Evolutionary conservation across 2,888 invertebrate species (phyloP), one percentile per base, ranked within the genome.

Genomic region (Hydraecia micacea): DNA sequence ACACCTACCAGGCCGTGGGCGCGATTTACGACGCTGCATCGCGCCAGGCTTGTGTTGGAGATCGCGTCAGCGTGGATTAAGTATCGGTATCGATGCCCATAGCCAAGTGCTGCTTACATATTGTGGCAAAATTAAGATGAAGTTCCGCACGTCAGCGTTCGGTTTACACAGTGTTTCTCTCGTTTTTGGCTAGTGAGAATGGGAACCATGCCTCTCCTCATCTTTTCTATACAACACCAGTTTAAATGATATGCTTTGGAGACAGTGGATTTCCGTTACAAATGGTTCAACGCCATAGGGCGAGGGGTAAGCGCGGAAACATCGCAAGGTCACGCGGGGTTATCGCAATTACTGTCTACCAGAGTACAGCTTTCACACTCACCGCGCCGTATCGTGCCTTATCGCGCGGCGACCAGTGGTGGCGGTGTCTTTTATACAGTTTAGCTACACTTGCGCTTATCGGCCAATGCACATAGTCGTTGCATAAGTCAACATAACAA

Each of bases 1-100:
- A 96, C 96, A 96, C 96, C 95, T 95, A 95, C 94, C 91, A 90
- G 87, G 90, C 88, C 94, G 96, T 96, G 95, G 95, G 95, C 95
- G 95, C 95, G 92, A 95, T 96, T 96, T 95, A 96, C 95, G 95
- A 95, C 90, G 88, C 89, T 90, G 90, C 90, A 90, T 83, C 90
- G 88, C 88, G 89, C 89, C 89, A 89, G 88, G 88, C 89, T 92
- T 89, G 86, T 88, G 90, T 88, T 91, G 89, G 87, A 36, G 3
- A 91, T 91, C 91, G 88, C 87, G 89, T 89, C 86, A 90, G 91
- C 90, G 91, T 89, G 90, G 88, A 93, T 93, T 91, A 90, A 93
- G 90, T 91, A 88, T 88, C 88, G 78, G 84, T 90, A 88, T 90
- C 85, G 89, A 84, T 87, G 86, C 66, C 69, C 73, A 75, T 85